Evolutionary conservation across 2,888 invertebrate species (phyloP).

Genomic region (Parnassius glacialis): DNA sequence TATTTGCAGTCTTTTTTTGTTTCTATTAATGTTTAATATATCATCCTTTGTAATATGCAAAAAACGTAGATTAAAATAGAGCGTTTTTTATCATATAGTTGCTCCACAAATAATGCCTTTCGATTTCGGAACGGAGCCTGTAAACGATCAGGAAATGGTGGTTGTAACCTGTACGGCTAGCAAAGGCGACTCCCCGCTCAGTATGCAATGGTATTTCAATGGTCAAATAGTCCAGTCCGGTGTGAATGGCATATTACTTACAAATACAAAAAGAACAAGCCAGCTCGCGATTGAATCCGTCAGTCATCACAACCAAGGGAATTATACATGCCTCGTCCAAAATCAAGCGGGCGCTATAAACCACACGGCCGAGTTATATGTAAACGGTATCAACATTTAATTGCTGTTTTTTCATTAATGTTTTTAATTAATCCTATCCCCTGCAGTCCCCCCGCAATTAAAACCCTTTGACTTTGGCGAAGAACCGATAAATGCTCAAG

Average conservation of each 20-base stretch:
- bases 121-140: constrained; percentile 85
- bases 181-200: constrained; percentile 89
- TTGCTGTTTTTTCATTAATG: constrained; percentile 6
- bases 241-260: constrained; percentile 76
- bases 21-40: constrained; percentile 24
- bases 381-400: constrained; percentile 56
- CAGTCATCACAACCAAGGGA: constrained; percentile 81
- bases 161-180: constrained; percentile 86
- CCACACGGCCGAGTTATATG: constrained; percentile 78
- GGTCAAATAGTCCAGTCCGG: constrained; percentile 63
- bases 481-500: constrained; percentile 85
- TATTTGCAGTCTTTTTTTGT: constrained; percentile 48
- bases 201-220: constrained; percentile 86
- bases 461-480: constrained; percentile 89
- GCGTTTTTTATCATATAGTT: constrained; percentile 64
- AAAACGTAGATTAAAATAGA: not conserved
- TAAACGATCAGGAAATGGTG: constrained; percentile 85
- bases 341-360: constrained; percentile 81
- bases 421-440: constrained; percentile 33
- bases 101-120: constrained; percentile 87
- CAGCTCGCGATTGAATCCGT: constrained; percentile 83
- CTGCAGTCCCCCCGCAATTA: constrained; percentile 88
- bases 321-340: constrained; percentile 82
- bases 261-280: constrained; percentile 81
- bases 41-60: constrained; percentile 8